phyloP scores from a whole-genome alignment of 1,140 invertebrate genomes.

The Drosophila ironensis region DNA sequence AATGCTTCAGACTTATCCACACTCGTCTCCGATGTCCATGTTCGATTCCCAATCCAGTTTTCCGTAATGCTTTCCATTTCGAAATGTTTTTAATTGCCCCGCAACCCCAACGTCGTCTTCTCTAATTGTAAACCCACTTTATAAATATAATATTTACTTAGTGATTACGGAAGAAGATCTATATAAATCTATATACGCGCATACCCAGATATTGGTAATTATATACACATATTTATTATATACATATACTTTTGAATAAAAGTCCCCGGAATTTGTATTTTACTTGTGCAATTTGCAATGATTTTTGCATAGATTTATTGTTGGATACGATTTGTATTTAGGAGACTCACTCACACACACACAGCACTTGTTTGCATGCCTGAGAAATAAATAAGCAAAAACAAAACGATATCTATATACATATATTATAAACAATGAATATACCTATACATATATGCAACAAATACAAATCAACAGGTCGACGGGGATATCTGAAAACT shows the following conservation, averaged over 20 bases:
- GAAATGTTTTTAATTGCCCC: background rate
- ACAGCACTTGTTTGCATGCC: conserved; percentile 54
- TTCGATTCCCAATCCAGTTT: conserved; percentile 5
- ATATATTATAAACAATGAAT: conserved; percentile 7
- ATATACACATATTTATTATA: conserved; percentile 6
- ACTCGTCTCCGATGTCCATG: background rate
- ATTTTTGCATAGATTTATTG: conserved; percentile 38
- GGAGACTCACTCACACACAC: background rate
- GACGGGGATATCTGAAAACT: conserved; percentile 2
- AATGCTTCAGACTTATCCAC: background rate
- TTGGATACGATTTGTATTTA: conserved; percentile 16
- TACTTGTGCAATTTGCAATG: conserved; percentile 39
- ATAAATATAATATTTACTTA: conserved; percentile 12
- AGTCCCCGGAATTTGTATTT: conserved; percentile 22
- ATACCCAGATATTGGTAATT: conserved; percentile 5
- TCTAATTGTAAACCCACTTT: conserved; percentile 22
- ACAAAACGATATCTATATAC: conserved; percentile 31
- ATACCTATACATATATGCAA: conserved; percentile 31
- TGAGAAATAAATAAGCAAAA: background rate
- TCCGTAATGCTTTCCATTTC: background rate
- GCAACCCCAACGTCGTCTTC: conserved; percentile 13
- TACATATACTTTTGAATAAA: conserved; percentile 15
- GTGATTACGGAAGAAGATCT: conserved; percentile 8
- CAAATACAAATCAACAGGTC: conserved; percentile 29
- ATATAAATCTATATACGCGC: conserved; percentile 15